phyloP scores from a whole-genome alignment of 2,888 invertebrate species.

The Aplocera efformata region DNA sequence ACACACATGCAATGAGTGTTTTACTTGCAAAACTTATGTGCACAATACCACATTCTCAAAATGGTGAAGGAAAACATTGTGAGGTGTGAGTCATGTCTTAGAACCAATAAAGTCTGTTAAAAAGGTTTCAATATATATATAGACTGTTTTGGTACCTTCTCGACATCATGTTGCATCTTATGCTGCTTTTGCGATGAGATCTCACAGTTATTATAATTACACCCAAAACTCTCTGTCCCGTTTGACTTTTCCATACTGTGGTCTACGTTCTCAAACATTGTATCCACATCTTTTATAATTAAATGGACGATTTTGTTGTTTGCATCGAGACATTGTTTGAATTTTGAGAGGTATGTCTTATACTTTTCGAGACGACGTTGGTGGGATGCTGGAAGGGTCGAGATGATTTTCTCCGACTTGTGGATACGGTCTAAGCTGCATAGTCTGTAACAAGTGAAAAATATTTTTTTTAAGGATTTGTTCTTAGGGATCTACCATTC shows the following conservation, averaged over 20 bases:
- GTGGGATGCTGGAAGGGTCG: slow-evolving; percentile 86
- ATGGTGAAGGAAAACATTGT: too few species aligned
- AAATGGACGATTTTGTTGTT: slow-evolving; percentile 84
- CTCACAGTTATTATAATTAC: slow-evolving; percentile 66
- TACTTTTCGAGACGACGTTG: slow-evolving; percentile 88
- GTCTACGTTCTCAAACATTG: slow-evolving; percentile 90
- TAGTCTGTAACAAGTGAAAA: slow-evolving; percentile 82
- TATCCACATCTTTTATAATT: slow-evolving; percentile 89
- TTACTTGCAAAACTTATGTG: too few species aligned
- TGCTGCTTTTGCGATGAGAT: slow-evolving; percentile 64
- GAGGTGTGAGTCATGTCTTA: too few species aligned
- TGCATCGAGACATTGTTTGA: slow-evolving; percentile 89
- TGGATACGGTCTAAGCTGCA: slow-evolving; percentile 88
- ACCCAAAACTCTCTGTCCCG: slow-evolving; percentile 59
- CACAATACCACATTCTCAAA: too few species aligned
- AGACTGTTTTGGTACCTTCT: slow-evolving; percentile 65
- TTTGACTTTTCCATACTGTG: slow-evolving; percentile 50
- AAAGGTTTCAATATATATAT: too few species aligned
- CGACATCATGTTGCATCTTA: slow-evolving; percentile 73
- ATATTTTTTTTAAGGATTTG: slow-evolving; percentile 2
- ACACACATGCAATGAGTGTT: too few species aligned
- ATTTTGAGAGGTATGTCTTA: slow-evolving; percentile 85
- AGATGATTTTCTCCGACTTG: slow-evolving; percentile 87
- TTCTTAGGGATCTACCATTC: too few species aligned
- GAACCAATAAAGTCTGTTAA: too few species aligned